These are phyloP conservation scores for Frieseomelitta varia DNA, from an alignment of 1,140 invertebrate species.

Conservation along the genomic window DNA sequence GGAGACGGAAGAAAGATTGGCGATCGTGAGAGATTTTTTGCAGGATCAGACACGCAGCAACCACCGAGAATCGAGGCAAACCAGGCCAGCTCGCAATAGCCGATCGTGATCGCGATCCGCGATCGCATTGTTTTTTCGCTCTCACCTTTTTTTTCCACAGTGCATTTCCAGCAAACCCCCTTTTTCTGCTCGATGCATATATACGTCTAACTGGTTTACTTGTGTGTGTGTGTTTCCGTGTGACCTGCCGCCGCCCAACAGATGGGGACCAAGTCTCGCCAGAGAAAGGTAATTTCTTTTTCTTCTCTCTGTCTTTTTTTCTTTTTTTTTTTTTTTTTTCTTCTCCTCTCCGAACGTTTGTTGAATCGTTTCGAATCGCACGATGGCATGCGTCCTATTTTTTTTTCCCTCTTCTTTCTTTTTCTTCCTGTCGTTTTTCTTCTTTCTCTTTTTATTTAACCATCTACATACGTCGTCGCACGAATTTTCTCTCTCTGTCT, in stretches of 20 bases:
- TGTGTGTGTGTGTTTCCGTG: constrained; percentile 72
- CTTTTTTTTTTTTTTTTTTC: background rate
- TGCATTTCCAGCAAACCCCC: constrained; percentile 1
- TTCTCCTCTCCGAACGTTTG: background rate
- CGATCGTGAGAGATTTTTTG: constrained; percentile 27
- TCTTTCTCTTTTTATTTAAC: no score
- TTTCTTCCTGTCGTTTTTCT: no score
- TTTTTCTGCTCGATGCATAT: constrained; percentile 39
- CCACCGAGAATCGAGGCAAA: background rate
- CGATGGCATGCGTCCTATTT: constrained; percentile 41
- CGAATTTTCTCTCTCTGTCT: no score
- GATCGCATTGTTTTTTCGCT: constrained; percentile 23
- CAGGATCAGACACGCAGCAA: background rate
- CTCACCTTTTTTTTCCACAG: background rate
- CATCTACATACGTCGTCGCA: no score
- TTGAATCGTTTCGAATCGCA: constrained; percentile 37
- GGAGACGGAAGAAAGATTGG: background rate
- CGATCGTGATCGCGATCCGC: background rate
- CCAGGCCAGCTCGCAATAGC: background rate
- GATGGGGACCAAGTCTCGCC: constrained; percentile 83
- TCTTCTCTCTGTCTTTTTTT: constrained; percentile 1
- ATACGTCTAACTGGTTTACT: constrained; percentile 67
- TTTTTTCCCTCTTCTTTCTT: background rate
- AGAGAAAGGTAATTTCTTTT: constrained; percentile 82
- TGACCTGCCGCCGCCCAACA: constrained; percentile 70